phyloP scores from a whole-genome alignment of 2,797 vertebrate species.

The Enteromius radiatus region DNA sequence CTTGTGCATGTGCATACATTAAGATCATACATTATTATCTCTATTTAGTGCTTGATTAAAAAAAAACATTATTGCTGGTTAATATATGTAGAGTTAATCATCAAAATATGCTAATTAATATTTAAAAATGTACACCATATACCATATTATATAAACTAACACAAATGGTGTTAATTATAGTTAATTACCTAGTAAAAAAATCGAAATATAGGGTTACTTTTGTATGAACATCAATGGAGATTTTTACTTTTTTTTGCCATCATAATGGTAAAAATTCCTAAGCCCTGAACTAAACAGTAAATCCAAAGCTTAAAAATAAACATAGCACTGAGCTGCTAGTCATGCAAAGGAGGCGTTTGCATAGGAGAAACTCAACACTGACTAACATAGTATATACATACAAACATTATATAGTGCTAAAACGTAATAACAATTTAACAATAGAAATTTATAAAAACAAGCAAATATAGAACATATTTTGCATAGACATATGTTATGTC shows the following conservation, averaged over 20 bases:
- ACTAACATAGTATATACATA: not conserved
- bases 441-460: not conserved
- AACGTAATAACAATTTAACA: not conserved
- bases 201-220: not conserved
- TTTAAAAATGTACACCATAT: not conserved
- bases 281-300: not conserved
- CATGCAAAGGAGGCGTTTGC: not conserved
- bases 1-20: not conserved
- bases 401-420: not conserved
- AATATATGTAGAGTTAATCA: not conserved
- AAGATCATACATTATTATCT: too few relatives aligned
- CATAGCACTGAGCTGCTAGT: not conserved
- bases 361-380: not conserved
- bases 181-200: not conserved
- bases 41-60: not conserved
- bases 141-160: not conserved
- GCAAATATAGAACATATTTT: not conserved
- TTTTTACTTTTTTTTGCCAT: not conserved
- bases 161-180: not conserved
- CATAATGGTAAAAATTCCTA: conserved; percentile 7
- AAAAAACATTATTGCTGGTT: not conserved
- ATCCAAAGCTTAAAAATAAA: not conserved
- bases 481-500: not conserved
- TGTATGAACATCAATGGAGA: not conserved
- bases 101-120: not conserved